phyloP scores from a whole-genome alignment of 2,797 vertebrate genomes.

The Chromobotia macracanthus region DNA sequence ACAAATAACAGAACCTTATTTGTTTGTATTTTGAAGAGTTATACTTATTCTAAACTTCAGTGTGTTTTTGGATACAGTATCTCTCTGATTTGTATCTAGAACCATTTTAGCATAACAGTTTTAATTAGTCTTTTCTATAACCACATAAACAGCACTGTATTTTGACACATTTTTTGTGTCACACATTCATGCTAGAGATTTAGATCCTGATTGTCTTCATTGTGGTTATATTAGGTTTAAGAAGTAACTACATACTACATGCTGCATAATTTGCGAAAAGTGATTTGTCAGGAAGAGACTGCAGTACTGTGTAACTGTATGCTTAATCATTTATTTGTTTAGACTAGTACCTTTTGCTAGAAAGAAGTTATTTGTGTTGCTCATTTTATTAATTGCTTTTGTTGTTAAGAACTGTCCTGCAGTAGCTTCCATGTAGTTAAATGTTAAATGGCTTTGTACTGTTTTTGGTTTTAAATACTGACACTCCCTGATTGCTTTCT shows the following conservation, averaged over 20 bases:
- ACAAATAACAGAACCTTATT: too few relatives aligned
- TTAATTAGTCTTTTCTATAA: neutral
- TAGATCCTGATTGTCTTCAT: neutral
- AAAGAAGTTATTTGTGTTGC: neutral
- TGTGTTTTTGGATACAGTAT: neutral
- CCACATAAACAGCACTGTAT: neutral
- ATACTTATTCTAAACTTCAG: neutral
- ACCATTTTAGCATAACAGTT: neutral
- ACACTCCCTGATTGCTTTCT: neutral
- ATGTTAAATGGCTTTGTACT: neutral
- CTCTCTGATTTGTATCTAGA: neutral
- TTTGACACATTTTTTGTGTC: neutral
- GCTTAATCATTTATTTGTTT: slow-evolving; percentile 4
- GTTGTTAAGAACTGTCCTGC: neutral
- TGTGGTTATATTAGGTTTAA: neutral
- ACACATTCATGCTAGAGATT: neutral
- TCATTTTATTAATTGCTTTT: neutral
- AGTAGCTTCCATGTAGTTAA: neutral
- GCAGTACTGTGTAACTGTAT: neutral
- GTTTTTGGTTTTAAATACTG: neutral
- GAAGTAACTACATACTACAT: neutral
- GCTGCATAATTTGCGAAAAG: neutral
- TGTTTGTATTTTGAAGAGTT: too few relatives aligned
- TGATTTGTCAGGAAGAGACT: neutral
- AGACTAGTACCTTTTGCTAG: neutral